Conservation (phyloP, 2,113 vertebrate genomes). For the Holacanthus passer region DNA sequence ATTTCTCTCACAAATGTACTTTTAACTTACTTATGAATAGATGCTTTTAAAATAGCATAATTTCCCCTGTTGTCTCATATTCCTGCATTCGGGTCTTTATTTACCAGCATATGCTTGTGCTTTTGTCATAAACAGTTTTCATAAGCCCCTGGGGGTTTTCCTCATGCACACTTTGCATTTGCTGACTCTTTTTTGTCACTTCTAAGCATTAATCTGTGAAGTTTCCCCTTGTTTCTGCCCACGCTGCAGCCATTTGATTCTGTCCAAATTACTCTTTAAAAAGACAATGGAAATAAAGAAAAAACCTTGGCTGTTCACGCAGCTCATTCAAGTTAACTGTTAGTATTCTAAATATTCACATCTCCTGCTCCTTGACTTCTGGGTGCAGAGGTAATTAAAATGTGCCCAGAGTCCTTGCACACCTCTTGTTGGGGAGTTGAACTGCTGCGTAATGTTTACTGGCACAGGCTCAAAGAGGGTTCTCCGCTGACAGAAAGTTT, state of each 20-base stretch:
- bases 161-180: slow-evolving; percentile 33
- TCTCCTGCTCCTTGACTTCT: not conserved
- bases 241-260: slow-evolving; percentile 28
- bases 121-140: slow-evolving; percentile 44
- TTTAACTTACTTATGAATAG: slow-evolving; percentile 26
- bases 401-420: not conserved
- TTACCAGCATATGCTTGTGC: slow-evolving; percentile 5
- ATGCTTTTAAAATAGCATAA: slow-evolving; percentile 9
- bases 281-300: slow-evolving; percentile 13
- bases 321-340: slow-evolving; percentile 1
- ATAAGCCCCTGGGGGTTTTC: not conserved
- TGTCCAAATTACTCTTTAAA: slow-evolving; percentile 31
- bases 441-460: slow-evolving; percentile 21
- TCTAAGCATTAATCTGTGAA: slow-evolving; percentile 17
- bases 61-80: not conserved
- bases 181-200: not conserved
- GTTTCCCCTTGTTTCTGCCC: slow-evolving; percentile 39
- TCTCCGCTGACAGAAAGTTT: slow-evolving; percentile 11
- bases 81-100: not conserved
- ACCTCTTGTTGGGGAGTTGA: not conserved
- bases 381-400: slow-evolving; percentile 35
- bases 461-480: slow-evolving; percentile 1
- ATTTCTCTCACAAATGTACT: slow-evolving; percentile 18
- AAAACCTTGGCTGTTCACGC: not conserved
- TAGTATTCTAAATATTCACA: slow-evolving; percentile 9